A percentile compares a stretch with the other conserved stretches of the same genome.
phyloP scores from a whole-genome alignment of 1,140 invertebrate genomes.

The Diachasma alloeum region DNA sequence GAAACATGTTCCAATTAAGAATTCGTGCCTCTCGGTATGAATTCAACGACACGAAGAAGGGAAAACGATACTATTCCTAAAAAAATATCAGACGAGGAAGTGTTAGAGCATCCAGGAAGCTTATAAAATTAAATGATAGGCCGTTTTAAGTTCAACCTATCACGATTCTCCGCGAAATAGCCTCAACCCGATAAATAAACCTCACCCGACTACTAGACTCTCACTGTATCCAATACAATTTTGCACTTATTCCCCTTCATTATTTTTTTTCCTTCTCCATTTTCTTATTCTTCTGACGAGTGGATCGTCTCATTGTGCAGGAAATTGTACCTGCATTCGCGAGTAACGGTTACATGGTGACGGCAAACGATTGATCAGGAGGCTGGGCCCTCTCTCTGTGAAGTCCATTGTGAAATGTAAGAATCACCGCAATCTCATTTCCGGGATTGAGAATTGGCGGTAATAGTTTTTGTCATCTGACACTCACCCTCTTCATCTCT shows the following conservation, averaged over 20 bases:
- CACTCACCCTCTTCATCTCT: not conserved
- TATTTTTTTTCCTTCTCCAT: not conserved
- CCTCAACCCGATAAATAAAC: not conserved
- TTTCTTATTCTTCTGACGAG: not conserved
- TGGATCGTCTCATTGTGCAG: not conserved
- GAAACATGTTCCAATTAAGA: too few relatives aligned
- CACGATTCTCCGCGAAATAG: conserved; percentile 30
- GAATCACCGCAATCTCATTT: conserved; percentile 13
- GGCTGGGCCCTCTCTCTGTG: not conserved
- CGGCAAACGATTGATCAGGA: conserved; percentile 20
- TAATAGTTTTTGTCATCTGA: not conserved
- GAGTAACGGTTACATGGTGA: conserved; percentile 18
- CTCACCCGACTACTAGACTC: not conserved
- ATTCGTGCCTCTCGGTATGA: too few relatives aligned
- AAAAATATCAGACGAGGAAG: not conserved
- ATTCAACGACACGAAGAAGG: not conserved
- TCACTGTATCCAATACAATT: conserved; percentile 41
- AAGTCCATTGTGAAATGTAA: not conserved
- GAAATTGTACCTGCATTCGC: conserved; percentile 17
- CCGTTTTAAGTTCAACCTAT: conserved; percentile 35
- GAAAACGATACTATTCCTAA: not conserved
- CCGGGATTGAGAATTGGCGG: not conserved
- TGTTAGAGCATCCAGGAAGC: not conserved
- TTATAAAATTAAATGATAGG: conserved; percentile 30
- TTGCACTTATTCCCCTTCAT: not conserved